Conservation (phyloP, 64 coral and sea anemone genomes). For the Porites lutea region DNA sequence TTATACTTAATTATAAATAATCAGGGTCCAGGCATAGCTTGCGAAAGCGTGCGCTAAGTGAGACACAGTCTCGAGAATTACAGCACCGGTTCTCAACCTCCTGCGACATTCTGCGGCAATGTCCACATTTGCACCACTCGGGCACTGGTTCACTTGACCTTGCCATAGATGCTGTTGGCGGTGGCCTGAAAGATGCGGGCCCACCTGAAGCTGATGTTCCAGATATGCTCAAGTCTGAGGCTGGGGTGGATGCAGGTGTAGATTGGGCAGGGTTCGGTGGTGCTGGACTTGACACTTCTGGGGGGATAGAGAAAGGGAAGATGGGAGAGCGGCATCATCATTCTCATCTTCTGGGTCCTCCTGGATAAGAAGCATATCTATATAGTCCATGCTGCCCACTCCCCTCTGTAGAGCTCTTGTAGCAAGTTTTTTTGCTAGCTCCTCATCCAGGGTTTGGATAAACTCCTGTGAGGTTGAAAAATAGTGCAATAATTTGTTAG, state of each 20-base stretch:
- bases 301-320: too few relatives aligned
- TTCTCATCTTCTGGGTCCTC: constrained; percentile 36
- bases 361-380: constrained; percentile 8
- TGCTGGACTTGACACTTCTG: not conserved
- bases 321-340: not conserved
- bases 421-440: constrained; percentile 33
- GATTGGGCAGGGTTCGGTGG: not conserved
- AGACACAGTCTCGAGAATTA: too few relatives aligned
- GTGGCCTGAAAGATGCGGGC: too few relatives aligned
- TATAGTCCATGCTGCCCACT: constrained; percentile 55
- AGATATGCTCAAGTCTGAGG: too few relatives aligned
- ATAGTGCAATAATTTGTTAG: not conserved
- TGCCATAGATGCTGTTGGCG: too few relatives aligned
- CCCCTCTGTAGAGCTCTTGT: constrained; percentile 26
- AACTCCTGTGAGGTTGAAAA: constrained; percentile 31
- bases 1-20: not conserved
- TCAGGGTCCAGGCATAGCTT: not conserved
- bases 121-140: too few relatives aligned
- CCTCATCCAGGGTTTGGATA: constrained; percentile 48
- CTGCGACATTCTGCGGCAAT: too few relatives aligned
- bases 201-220: too few relatives aligned
- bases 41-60: not conserved
- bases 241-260: not conserved
- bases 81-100: too few relatives aligned
- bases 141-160: too few relatives aligned